These are phyloP conservation scores for Platyrinchus mystaceus DNA, from an alignment of 2,797 vertebrate species.

Conservation along the genomic window DNA sequence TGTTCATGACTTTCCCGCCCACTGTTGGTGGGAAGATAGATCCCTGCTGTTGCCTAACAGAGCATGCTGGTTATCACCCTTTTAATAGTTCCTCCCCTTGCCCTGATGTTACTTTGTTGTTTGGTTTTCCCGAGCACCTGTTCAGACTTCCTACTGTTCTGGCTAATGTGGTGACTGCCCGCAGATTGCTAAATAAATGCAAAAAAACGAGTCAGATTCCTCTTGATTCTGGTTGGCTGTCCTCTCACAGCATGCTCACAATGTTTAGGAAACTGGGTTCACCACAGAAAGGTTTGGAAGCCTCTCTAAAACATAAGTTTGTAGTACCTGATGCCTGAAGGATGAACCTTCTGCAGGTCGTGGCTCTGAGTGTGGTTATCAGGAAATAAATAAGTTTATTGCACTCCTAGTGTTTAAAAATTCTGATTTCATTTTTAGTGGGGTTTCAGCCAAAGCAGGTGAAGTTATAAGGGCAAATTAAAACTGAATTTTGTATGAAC, in stretches of 20 bases:
- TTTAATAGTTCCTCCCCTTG: neutral
- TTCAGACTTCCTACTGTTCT: neutral
- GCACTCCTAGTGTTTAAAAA: neutral
- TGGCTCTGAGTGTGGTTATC: neutral
- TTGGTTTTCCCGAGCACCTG: constrained; percentile 13
- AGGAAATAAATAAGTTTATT: neutral
- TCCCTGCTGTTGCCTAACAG: neutral
- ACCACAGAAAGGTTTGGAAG: neutral
- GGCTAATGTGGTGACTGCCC: neutral
- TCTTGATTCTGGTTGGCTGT: neutral
- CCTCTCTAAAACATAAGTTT: neutral
- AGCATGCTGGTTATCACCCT: neutral
- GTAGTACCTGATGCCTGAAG: neutral
- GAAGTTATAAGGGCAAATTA: neutral
- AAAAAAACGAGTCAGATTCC: neutral
- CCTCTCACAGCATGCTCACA: fast-evolving
- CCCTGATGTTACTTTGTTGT: neutral
- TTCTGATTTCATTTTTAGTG: neutral
- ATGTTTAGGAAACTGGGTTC: neutral
- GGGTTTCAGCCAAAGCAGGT: neutral
- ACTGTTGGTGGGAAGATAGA: neutral
- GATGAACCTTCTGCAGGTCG: neutral
- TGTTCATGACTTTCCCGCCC: neutral
- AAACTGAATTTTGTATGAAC: neutral
- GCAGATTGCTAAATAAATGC: neutral